These are phyloP conservation scores for Capra hircus DNA, from an alignment of 2,113 vertebrate species.

Conservation along the genomic window DNA sequence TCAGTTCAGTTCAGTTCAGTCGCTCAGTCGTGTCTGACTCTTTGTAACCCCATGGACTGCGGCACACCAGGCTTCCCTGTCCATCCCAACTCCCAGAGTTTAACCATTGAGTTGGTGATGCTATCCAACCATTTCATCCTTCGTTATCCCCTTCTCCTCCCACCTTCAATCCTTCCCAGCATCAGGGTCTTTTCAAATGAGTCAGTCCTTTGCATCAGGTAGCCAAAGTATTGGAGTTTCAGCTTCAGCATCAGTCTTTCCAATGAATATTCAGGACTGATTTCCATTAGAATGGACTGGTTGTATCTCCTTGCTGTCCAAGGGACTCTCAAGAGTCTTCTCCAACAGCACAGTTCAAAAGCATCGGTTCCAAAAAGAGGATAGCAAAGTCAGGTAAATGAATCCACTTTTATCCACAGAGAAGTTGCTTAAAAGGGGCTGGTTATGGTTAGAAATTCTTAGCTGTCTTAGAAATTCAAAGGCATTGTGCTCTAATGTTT, in stretches of 20 bases:
- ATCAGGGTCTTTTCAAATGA: not conserved
- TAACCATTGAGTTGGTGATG: not conserved
- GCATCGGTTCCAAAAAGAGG: not conserved
- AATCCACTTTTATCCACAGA: not conserved
- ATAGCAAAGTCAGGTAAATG: not conserved
- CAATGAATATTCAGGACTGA: not conserved
- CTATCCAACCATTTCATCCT: not conserved
- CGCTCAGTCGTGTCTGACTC: fast-evolving
- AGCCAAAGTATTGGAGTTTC: not conserved
- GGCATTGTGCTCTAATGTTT: not conserved
- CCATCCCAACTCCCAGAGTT: not conserved
- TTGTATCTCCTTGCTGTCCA: not conserved
- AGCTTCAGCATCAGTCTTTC: not conserved
- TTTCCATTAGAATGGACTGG: not conserved
- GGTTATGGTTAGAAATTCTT: not conserved
- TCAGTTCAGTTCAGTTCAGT: not conserved
- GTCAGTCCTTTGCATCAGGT: not conserved
- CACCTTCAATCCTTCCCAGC: not conserved
- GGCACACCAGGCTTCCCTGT: not conserved
- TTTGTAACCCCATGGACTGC: not conserved
- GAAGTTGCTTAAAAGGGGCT: not conserved
- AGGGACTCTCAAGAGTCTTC: not conserved
- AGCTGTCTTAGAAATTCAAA: not conserved
- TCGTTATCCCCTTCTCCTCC: not conserved
- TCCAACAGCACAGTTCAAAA: not conserved